Evolutionary conservation across 1,140 invertebrate genomes (phyloP).

Genomic region (Lutraria rhynchaena): DNA sequence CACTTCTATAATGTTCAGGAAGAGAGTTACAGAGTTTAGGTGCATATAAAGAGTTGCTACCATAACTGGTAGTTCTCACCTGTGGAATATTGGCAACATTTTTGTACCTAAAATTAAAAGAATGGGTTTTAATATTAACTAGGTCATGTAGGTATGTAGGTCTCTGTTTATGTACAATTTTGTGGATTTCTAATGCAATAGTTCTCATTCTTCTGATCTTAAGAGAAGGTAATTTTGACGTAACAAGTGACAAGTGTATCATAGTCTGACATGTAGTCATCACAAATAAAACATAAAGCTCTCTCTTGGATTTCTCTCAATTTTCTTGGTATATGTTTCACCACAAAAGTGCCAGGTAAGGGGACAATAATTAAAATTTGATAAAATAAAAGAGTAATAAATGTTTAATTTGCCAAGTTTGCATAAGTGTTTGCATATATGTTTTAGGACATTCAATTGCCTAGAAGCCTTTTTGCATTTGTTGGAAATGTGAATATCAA

Average conservation of each 20-base stretch:
- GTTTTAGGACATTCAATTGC: no score
- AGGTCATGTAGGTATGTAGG: constrained; percentile 5
- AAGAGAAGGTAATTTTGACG: constrained; percentile 16
- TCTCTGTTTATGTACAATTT: constrained; percentile 13
- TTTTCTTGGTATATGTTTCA: constrained; percentile 25
- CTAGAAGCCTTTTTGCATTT: no score
- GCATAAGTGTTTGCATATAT: no score
- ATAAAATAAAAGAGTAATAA: constrained; percentile 47
- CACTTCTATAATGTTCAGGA: background rate
- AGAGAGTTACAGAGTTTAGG: constrained; percentile 30
- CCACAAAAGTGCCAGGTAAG: constrained; percentile 46
- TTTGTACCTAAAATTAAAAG: constrained; percentile 27
- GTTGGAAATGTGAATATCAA: background rate
- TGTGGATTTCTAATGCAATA: no score
- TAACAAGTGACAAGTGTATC: background rate
- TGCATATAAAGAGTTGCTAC: constrained; percentile 27
- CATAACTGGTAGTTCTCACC: constrained; percentile 40
- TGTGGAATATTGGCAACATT: constrained; percentile 4
- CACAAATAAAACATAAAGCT: constrained; percentile 26
- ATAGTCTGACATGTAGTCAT: background rate
- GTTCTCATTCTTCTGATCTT: constrained; percentile 29
- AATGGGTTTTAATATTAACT: background rate
- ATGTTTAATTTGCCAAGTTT: no score
- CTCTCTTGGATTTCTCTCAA: constrained; percentile 35
- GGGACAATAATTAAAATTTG: constrained; percentile 50